Evolutionary conservation across 2,797 vertebrate species (phyloP), one percentile per base, ranked within the genome.

Genomic region (Chlorospingus flavigularis): DNA sequence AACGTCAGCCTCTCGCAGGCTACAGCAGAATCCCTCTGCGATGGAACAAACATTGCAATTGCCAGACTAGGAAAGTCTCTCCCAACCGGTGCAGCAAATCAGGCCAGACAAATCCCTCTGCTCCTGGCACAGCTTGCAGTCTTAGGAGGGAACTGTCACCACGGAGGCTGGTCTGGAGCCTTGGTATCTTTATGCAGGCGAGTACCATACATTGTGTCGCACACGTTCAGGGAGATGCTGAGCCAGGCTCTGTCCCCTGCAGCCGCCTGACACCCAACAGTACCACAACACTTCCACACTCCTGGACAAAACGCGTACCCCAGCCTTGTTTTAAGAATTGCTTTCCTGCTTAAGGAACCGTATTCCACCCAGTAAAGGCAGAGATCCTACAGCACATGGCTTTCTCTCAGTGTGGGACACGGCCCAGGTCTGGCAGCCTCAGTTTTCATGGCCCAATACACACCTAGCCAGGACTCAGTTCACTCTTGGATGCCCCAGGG

Each of bases 401-500:
- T 94, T 96, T 88, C 94, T 96, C 84, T 95, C 74, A 43, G 19
- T 17, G 62, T 75, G 85, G 79, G 79, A 85, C 30, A 40, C 2
- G 68, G 90, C 92, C 35, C 40, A 86, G 92, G 83, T 88, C 85
- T 62, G 30, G 74, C 25, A 83, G 71, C 88, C 63, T 88, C 91
- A 85, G 77, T 94, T 88, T 92, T 75, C 84, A 55, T 28, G 75
- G 89, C 93, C 82, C 91, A 70, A 28, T 5, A 75, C 76, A 82
- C 82, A 90, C 63, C 43, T 39, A 72, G 67, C 78, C 62, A 96
- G 94, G 91, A 95, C 70, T 96, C 88, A 57, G 80, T 77, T 94
- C 77, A 92, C 92, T 95, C 95, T 91, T 82, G 89, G 78, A 88
- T 77, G 95, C 91, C 94, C 86, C 80, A 74, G 92, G 88, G 79